Evolutionary conservation across 2,888 invertebrate genomes (phyloP).

Genomic region (Periphyllus acericola): DNA sequence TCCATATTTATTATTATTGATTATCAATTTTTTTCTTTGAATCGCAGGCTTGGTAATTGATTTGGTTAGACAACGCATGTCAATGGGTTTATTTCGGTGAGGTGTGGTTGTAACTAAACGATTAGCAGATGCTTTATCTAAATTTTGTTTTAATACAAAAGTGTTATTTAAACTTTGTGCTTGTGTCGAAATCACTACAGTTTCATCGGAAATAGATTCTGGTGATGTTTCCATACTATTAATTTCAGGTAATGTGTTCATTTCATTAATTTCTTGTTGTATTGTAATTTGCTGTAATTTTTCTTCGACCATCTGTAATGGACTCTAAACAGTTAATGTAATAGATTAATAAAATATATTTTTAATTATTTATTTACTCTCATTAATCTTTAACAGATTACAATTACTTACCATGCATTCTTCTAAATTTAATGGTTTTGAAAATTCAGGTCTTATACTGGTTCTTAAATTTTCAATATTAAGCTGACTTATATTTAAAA

Average conservation of each 20-base stretch:
- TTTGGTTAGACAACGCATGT: conserved; percentile 48
- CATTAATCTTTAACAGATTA: conserved; percentile 1
- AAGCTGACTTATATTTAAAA: conserved; percentile 48
- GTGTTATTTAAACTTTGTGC: conserved; percentile 54
- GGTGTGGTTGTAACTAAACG: conserved; percentile 14
- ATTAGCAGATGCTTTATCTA: conserved; percentile 20
- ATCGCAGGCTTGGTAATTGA: conserved; percentile 50
- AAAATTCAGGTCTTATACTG: conserved; percentile 33
- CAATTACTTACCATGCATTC: conserved; percentile 31
- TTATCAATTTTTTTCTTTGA: conserved; percentile 39
- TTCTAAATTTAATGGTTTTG: conserved; percentile 41
- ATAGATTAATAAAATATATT: not conserved
- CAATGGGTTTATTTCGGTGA: conserved; percentile 45
- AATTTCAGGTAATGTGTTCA: conserved; percentile 26
- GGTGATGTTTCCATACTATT: conserved; percentile 43
- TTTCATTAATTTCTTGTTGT: conserved; percentile 30
- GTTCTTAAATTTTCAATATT: conserved; percentile 47
- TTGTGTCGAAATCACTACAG: conserved; percentile 42
- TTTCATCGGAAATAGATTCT: conserved; percentile 40
- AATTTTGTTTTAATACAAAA: conserved; percentile 52
- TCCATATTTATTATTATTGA: conserved; percentile 38
- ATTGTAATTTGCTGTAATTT: conserved; percentile 42
- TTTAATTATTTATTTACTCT: not conserved
- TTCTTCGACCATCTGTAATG: conserved; percentile 46
- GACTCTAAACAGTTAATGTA: conserved; percentile 27